Conservation (phyloP, 2,113 vertebrate species). For the Vulpes vulpes region DNA sequence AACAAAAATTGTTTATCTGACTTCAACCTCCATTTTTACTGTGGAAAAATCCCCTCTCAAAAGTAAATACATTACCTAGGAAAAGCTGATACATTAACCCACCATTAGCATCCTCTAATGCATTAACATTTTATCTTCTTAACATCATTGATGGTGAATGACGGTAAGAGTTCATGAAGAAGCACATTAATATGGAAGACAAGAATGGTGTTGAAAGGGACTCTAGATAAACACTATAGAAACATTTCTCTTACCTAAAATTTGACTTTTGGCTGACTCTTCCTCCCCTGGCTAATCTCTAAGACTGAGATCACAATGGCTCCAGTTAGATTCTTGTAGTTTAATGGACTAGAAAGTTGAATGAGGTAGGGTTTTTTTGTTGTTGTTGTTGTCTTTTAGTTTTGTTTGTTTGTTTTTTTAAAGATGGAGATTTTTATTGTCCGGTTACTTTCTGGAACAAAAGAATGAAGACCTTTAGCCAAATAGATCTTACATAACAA, state of each 20-base stretch:
- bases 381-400: background rate
- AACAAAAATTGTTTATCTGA: slow-evolving; percentile 25
- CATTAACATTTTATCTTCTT: background rate
- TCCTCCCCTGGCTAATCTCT: background rate
- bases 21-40: background rate
- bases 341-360: background rate
- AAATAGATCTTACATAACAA: background rate
- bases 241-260: slow-evolving; percentile 1
- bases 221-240: background rate
- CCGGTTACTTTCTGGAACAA: slow-evolving; percentile 15
- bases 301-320: background rate
- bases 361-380: background rate
- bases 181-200: background rate
- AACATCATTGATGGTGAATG: background rate
- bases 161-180: background rate
- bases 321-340: background rate
- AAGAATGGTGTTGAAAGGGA: background rate
- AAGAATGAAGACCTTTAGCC: background rate
- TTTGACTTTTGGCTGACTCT: background rate
- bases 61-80: background rate
- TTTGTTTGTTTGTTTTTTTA: background rate
- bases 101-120: background rate
- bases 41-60: background rate
- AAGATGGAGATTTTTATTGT: background rate
- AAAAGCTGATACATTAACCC: background rate